phyloP scores from a whole-genome alignment of 2,113 vertebrate genomes.

The Solea senegalensis region DNA sequence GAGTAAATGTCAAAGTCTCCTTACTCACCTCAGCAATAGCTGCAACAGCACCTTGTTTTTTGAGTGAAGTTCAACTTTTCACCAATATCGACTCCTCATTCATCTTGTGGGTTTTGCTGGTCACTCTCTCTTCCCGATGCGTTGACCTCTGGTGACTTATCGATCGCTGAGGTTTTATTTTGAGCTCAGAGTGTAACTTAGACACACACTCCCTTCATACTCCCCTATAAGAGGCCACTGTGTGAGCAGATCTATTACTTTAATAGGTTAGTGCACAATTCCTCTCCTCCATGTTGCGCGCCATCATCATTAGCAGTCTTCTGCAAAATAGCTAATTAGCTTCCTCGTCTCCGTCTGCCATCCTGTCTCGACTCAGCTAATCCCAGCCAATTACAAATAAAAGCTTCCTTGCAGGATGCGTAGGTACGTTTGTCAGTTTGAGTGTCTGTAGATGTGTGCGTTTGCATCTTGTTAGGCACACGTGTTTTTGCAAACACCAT shows the following conservation, averaged over 20 bases:
- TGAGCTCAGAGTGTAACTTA: conserved; percentile 12
- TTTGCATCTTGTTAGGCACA: conserved; percentile 1
- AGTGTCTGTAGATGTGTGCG: conserved; percentile 13
- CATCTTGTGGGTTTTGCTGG: conserved; percentile 13
- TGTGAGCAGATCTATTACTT: conserved; percentile 29
- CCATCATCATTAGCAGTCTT: conserved; percentile 70
- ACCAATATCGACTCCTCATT: neutral
- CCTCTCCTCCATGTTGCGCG: conserved; percentile 38
- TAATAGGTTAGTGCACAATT: conserved; percentile 27
- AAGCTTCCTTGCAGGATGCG: conserved; percentile 45
- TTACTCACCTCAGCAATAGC: neutral
- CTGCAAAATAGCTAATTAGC: conserved; percentile 77
- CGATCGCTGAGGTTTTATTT: conserved; percentile 39
- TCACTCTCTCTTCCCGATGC: conserved; percentile 18
- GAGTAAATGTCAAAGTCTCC: neutral
- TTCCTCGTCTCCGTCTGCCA: conserved; percentile 74
- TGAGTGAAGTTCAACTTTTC: conserved; percentile 28
- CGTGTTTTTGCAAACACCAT: conserved; percentile 30
- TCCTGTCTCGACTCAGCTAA: conserved; percentile 68
- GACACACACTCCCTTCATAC: conserved; percentile 1
- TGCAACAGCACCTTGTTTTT: neutral
- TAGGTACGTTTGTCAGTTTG: conserved; percentile 29
- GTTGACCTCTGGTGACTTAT: conserved; percentile 43
- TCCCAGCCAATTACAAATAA: conserved; percentile 73
- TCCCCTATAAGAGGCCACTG: conserved; percentile 4